Conservation (phyloP, 92 coral and sea anemone species). For the Palythoa heliodiscus region DNA sequence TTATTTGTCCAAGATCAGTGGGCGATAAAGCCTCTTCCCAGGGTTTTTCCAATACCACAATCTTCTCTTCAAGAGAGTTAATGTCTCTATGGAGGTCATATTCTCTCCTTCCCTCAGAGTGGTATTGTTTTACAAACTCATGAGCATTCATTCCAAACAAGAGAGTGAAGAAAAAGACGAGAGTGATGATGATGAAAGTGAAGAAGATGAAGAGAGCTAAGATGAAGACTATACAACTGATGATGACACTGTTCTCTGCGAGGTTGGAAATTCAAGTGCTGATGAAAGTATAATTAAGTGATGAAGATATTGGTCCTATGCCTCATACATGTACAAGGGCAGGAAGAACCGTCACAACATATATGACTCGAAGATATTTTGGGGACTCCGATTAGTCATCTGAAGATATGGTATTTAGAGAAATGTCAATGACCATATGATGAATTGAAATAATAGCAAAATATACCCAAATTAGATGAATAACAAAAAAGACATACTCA, state of each 20-base stretch:
- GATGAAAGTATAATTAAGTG: background rate
- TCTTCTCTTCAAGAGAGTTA: slow-evolving; percentile 31
- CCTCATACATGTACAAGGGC: too few relatives aligned
- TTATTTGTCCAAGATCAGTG: slow-evolving; percentile 43
- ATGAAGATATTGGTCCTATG: background rate
- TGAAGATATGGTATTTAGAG: background rate
- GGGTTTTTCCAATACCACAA: slow-evolving; percentile 28
- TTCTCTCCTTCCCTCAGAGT: slow-evolving; percentile 38
- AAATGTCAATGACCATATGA: slow-evolving; percentile 5
- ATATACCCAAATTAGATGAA: background rate
- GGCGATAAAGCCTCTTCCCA: slow-evolving; percentile 40
- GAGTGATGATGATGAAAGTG: slow-evolving; percentile 1
- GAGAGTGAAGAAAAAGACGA: background rate
- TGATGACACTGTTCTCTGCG: background rate
- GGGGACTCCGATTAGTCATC: too few relatives aligned
- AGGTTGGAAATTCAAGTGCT: slow-evolving; percentile 1
- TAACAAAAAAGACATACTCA: background rate
- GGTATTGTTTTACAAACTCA: slow-evolving; percentile 6
- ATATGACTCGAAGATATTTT: too few relatives aligned
- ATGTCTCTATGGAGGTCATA: slow-evolving; percentile 20
- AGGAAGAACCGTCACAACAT: too few relatives aligned
- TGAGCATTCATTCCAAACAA: slow-evolving; percentile 19
- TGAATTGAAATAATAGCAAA: background rate
- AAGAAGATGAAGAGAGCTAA: background rate
- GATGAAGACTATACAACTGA: background rate